Conservation (phyloP, 92 coral and sea anemone species). For the Desmophyllum pertusum region DNA sequence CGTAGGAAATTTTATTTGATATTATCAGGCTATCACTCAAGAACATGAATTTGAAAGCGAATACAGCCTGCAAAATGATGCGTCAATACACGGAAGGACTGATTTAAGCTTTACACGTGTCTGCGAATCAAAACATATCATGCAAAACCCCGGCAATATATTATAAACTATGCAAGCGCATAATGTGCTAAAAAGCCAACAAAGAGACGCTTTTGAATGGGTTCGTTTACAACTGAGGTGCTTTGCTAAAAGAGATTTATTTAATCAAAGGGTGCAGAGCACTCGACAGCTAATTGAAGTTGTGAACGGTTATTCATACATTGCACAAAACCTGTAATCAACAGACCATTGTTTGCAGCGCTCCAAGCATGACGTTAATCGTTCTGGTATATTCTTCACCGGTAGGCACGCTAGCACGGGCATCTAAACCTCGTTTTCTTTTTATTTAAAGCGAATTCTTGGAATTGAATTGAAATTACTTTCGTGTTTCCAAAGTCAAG, state of each 20-base stretch:
- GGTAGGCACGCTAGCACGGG: not conserved
- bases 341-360: not conserved
- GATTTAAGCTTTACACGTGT: not conserved
- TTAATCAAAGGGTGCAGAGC: conserved; percentile 23
- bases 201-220: not conserved
- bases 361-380: not conserved
- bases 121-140: not conserved
- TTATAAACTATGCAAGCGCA: not conserved
- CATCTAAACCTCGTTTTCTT: not conserved
- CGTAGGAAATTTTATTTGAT: not conserved
- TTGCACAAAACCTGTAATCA: conserved; percentile 12
- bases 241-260: conserved; percentile 10
- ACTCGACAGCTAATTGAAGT: conserved; percentile 23
- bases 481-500: too few species aligned
- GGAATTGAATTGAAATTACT: too few species aligned
- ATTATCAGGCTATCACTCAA: not conserved
- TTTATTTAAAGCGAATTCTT: not conserved
- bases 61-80: not conserved
- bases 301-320: conserved; percentile 2
- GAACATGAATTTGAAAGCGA: not conserved
- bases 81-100: not conserved
- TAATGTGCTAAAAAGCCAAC: conserved; percentile 14
- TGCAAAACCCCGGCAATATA: not conserved
- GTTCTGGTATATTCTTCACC: not conserved
- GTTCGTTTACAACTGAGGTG: not conserved